Evolutionary conservation across 2,113 vertebrate species (phyloP), one percentile per base, ranked within the genome.

Genomic region (Microcebus griseorufus): DNA sequence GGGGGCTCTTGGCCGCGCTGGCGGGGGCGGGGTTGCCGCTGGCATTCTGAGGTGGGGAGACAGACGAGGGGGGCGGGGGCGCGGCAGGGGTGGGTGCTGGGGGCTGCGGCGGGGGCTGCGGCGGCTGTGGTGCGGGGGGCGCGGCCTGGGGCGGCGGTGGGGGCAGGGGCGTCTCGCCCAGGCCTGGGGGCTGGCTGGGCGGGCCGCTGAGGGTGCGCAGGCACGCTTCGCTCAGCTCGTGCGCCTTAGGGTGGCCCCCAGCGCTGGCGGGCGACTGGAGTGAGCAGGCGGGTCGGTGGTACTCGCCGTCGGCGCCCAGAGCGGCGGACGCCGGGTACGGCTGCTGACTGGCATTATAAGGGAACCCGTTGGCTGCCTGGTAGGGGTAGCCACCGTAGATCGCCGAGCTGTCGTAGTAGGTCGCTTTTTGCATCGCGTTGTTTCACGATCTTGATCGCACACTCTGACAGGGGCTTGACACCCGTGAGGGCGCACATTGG

Each of bases 391-490:
- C 99, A 99, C 99, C 99, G 99, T 99, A 99, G 99, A 99, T 99
- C 99, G 99, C 99, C 97, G 99, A 99, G 99, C 99, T 99, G 99
- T 99, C 99, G 99, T 99, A 99, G 99, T 99, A 99, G 99, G 99
- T 99, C 99, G 99, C 99, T 99, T 99, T 99, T 99, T 99, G 99
- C 99, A 99, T 99, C 99, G 99, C 99, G 99, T 99, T 99, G 99
- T 99, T 99, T 99, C 99, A 99, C 99, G 99, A 99, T 99, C 99
- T 99, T 99, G 99, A 99, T 99, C 99, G 99, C 99, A 98, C 99
- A 99, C 99, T 99, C 99, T 99, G 99, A 99, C 99, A 99, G 99
- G 99, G 99, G 99, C 99, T 99, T 99, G 99, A 99, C 99, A 99
- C 99, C 99, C 99, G 99, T 98, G 99, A 99, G 99, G 99, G 99